phyloP scores from a whole-genome alignment of 2,797 vertebrate species.

The Acipenser transmontanus region DNA sequence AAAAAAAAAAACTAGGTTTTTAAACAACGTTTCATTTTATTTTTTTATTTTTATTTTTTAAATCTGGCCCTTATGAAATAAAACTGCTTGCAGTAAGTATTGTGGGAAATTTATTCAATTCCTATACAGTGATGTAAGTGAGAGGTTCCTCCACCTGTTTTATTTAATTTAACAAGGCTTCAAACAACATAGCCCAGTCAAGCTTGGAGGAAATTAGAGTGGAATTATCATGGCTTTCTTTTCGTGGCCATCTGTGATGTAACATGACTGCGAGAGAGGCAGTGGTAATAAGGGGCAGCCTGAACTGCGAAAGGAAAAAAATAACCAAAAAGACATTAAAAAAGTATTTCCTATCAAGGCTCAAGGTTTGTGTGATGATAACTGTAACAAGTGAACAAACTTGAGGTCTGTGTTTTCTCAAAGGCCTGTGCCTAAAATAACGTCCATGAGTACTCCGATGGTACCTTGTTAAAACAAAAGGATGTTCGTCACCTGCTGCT shows the following conservation, averaged over 20 bases:
- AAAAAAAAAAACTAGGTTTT: too few relatives aligned
- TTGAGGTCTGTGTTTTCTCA: slow-evolving; percentile 1
- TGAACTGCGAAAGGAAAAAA: not conserved
- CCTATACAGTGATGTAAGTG: not conserved
- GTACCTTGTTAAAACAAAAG: slow-evolving; percentile 4
- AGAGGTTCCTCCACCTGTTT: not conserved
- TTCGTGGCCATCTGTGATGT: not conserved
- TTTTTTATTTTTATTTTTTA: not conserved
- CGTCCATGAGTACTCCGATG: not conserved
- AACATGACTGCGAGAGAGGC: not conserved
- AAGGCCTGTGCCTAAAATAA: slow-evolving; percentile 1
- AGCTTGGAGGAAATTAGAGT: not conserved
- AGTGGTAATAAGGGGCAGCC: not conserved
- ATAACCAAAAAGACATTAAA: not conserved
- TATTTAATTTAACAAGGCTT: not conserved
- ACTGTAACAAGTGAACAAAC: not conserved
- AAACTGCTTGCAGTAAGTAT: not conserved
- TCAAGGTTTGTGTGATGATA: not conserved
- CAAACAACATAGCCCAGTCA: not conserved
- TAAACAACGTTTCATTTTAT: too few relatives aligned
- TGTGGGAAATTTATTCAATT: not conserved
- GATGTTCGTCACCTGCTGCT: not conserved
- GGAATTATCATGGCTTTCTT: not conserved
- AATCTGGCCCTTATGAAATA: not conserved
- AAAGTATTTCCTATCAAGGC: not conserved